phyloP scores from a whole-genome alignment of 1,140 invertebrate species.

The Drosophila tsacasi region DNA sequence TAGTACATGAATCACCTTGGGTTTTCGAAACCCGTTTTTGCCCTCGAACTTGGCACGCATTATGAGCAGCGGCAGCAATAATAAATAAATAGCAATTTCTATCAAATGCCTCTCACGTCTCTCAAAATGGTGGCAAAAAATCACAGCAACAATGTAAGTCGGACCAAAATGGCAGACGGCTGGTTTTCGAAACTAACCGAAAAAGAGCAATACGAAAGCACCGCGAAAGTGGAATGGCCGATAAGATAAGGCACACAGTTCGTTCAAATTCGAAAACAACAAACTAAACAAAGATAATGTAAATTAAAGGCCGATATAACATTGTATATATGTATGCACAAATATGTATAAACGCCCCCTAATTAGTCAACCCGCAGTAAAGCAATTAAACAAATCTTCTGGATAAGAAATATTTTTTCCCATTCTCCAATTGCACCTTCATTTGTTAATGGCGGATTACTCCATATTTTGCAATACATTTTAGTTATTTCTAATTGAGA shows the following conservation, averaged over 20 bases:
- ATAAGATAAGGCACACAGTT: slow-evolving; percentile 69
- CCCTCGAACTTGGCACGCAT: slow-evolving; percentile 66
- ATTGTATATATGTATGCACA: background rate
- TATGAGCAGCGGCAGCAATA: background rate
- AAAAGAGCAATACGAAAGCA: slow-evolving; percentile 32
- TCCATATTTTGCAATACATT: no score
- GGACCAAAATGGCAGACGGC: slow-evolving; percentile 26
- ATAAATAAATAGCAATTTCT: slow-evolving; percentile 23
- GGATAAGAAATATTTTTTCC: background rate
- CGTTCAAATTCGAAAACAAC: slow-evolving; percentile 48
- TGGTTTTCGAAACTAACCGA: slow-evolving; percentile 5
- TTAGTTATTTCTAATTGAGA: no score
- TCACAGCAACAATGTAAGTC: slow-evolving; percentile 1
- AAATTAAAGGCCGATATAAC: slow-evolving; percentile 10
- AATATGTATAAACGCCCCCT: slow-evolving; percentile 1
- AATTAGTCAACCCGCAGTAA: background rate
- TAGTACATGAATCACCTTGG: slow-evolving; percentile 62
- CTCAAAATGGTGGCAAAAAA: slow-evolving; percentile 34
- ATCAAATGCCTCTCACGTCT: slow-evolving; percentile 38
- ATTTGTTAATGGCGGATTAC: no score
- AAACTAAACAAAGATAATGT: slow-evolving; percentile 15
- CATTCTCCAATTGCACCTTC: no score
- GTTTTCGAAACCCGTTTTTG: slow-evolving; percentile 60
- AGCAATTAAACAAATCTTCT: background rate
- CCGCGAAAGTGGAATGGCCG: slow-evolving; percentile 54